phyloP scores from a whole-genome alignment of 2,888 invertebrate species.

The Ecdyonurus torrentis region DNA sequence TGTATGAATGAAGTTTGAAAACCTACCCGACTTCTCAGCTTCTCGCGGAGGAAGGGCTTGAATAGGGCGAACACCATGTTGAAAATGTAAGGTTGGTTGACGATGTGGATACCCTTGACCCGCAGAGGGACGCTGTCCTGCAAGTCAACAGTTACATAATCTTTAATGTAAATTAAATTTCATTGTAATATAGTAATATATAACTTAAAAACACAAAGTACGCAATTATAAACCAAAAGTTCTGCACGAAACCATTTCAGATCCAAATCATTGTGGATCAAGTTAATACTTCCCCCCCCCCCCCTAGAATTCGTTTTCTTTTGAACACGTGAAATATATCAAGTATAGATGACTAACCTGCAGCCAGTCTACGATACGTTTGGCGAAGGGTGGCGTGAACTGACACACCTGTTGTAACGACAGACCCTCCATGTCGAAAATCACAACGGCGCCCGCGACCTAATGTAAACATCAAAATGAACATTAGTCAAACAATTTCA shows the following conservation, averaged over 20 bases:
- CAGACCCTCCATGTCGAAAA: slow-evolving; percentile 75
- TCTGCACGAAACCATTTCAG: no score
- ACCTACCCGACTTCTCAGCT: slow-evolving; percentile 53
- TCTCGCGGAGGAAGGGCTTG: slow-evolving; percentile 78
- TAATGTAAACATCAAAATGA: slow-evolving; percentile 14
- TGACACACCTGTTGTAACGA: slow-evolving; percentile 68
- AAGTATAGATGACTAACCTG: slow-evolving; percentile 46
- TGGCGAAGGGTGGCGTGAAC: slow-evolving; percentile 71
- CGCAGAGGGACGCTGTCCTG: slow-evolving; percentile 74
- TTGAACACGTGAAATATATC: no score
- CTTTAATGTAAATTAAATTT: not conserved
- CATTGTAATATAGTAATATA: no score
- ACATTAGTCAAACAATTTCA: not conserved
- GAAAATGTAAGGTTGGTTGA: slow-evolving; percentile 81
- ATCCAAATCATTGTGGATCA: not conserved
- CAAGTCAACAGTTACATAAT: slow-evolving; percentile 17
- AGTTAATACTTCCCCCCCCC: no score
- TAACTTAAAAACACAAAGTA: no score
- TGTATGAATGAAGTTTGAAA: no score
- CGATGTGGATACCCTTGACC: slow-evolving; percentile 71
- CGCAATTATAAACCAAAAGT: no score
- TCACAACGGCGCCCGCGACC: slow-evolving; percentile 58
- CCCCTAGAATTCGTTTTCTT: no score
- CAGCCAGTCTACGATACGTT: slow-evolving; percentile 68
- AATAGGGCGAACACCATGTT: slow-evolving; percentile 78